Percentiles rank a stretch among this genome's conserved stretches.
Conservation (phyloP, 2,888 invertebrate species). For the Amblyteles armatorius region DNA sequence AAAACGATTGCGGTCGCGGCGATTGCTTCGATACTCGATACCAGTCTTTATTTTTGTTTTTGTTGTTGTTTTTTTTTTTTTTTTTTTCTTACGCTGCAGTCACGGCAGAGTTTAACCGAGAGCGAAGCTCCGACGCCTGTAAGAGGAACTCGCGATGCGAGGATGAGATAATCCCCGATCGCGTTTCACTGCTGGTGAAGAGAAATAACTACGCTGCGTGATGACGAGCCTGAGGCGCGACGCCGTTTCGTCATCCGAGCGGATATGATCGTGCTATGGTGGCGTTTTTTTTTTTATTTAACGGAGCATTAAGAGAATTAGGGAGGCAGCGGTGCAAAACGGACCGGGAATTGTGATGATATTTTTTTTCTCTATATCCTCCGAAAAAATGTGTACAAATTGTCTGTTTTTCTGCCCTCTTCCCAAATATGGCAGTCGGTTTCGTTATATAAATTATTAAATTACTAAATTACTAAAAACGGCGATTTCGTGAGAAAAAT, state of each 20-base stretch:
- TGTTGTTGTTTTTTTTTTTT: not conserved
- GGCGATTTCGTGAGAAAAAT: too few relatives aligned
- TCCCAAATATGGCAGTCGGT: too few relatives aligned
- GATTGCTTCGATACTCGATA: slow-evolving; percentile 49
- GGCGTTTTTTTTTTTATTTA: not conserved
- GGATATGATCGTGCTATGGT: not conserved
- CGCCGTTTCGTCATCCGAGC: slow-evolving; percentile 16
- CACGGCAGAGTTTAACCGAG: slow-evolving; percentile 9
- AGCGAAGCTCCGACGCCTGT: slow-evolving; percentile 5
- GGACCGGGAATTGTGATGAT: not conserved
- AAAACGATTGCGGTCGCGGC: slow-evolving; percentile 23
- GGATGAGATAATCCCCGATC: slow-evolving; percentile 42
- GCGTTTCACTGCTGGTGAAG: slow-evolving; percentile 42
- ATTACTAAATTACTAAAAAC: too few relatives aligned
- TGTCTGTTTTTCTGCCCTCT: too few relatives aligned
- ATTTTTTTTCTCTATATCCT: too few relatives aligned
- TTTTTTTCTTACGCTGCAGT: not conserved
- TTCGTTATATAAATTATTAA: too few relatives aligned
- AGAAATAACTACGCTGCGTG: slow-evolving; percentile 52
- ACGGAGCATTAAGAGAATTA: not conserved
- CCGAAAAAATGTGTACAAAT: too few relatives aligned
- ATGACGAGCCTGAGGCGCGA: slow-evolving; percentile 5
- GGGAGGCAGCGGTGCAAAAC: not conserved
- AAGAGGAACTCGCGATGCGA: slow-evolving; percentile 37
- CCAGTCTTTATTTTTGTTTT: slow-evolving; percentile 8